Base-by-base conservation (phyloP, 2,113 vertebrate species). In the Gallinago jamesoni region DNA sequence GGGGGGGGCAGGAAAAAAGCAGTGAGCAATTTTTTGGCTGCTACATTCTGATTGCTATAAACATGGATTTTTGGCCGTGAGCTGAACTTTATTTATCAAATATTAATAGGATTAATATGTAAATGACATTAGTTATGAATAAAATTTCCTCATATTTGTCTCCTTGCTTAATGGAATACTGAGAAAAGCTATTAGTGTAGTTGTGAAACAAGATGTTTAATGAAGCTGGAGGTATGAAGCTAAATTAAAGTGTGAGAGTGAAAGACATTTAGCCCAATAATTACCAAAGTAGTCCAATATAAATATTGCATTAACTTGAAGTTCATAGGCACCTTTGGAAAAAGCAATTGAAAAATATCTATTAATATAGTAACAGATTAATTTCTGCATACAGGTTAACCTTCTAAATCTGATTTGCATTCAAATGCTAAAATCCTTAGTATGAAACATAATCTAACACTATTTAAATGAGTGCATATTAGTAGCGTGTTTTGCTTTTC, bases 181-280 rank as follows among this genome's bases (percentile, higher is more conserved):
- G 93, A 93, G 82, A 84, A 93, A 96, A 94, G 70, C 33, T 74
- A 72, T 95, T 96, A 92, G 57, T 63, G 72, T 62, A 52, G 59
- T 47, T 84, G 28, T 95, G 92, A 94, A 96, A 96, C 59, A 83
- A 84, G 87, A 92, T 92, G 83, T 93, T 95, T 94, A 96, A 94
- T 97, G 92, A 95, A 95, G 67, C 79, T 28, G 18, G 70, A 79
- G 59, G 73, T 96, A 75, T 80, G 73, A 96, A 92, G 69, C 80
- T 94, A 91, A 95, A 95, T 96, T 85, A 70, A 87, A 91, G 64
- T 81, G 80, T 45, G 62, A 57, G 70, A 92, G 62, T 73, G 87
- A 74, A 79, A 90, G 81, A 84, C 5, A 16, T 88, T 97, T 94
- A 94, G 89, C 41, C 31, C 13, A 22, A 67, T 84, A 87, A 87